Percentiles rank a stretch among this genome's conserved stretches.
Evolutionary conservation across 2,888 invertebrate species (phyloP).

Genomic region (Sericinus montela): DNA sequence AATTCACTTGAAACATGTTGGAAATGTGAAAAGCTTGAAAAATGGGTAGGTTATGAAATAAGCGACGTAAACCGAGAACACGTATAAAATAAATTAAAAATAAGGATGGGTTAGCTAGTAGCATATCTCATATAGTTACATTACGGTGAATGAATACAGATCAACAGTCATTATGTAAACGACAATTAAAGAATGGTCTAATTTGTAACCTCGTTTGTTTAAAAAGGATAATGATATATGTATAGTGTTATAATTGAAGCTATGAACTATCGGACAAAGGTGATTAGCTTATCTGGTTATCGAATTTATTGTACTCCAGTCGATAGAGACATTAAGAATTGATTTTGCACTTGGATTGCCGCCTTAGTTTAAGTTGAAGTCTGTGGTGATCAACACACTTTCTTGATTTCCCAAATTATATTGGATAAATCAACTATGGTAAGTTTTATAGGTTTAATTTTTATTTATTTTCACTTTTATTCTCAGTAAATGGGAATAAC

Average conservation of each 20-base stretch:
- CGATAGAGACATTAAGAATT: conserved; percentile 37
- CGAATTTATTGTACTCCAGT: conserved; percentile 39
- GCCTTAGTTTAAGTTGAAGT: conserved; percentile 21
- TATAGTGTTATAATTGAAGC: conserved; percentile 12
- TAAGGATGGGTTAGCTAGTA: too few relatives aligned
- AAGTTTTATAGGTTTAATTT: neutral
- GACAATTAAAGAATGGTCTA: neutral
- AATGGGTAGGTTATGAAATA: too few relatives aligned
- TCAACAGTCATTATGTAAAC: neutral
- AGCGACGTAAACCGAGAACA: too few relatives aligned
- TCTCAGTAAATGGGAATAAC: too few relatives aligned
- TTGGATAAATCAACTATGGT: conserved; percentile 5
- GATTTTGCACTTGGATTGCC: conserved; percentile 47
- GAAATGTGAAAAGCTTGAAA: too few relatives aligned
- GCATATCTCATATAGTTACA: too few relatives aligned
- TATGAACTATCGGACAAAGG: conserved; percentile 24
- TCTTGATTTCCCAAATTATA: neutral
- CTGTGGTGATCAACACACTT: neutral
- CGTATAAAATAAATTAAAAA: too few relatives aligned
- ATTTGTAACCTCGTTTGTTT: neutral
- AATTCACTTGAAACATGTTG: too few relatives aligned
- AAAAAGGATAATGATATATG: neutral
- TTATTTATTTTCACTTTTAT: too few relatives aligned
- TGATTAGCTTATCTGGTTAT: conserved; percentile 53
- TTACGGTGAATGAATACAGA: neutral